These are phyloP conservation scores for Lissocephala sabroskyi DNA, from an alignment of 2,888 invertebrate species.

Conservation along the genomic window DNA sequence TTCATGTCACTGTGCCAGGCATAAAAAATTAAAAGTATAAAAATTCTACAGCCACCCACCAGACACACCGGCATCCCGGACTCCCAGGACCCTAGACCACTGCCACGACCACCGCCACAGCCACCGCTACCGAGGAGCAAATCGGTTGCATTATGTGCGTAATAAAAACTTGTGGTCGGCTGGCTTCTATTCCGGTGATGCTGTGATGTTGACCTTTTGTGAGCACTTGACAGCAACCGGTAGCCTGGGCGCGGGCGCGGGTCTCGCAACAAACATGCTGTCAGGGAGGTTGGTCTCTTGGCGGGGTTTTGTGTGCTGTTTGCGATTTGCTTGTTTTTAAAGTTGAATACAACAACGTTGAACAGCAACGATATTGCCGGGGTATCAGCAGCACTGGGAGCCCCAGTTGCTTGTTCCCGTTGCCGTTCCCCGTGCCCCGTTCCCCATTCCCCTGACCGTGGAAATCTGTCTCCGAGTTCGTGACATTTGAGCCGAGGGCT, in stretches of 20 bases:
- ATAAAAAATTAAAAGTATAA: slow-evolving; percentile 64
- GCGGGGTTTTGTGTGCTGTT: slow-evolving; percentile 37
- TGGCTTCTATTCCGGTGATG: too few relatives aligned
- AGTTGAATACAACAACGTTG: slow-evolving; percentile 14
- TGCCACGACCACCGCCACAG: slow-evolving; percentile 1
- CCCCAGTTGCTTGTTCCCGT: slow-evolving; percentile 38
- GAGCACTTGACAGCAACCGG: slow-evolving; percentile 8
- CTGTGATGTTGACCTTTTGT: slow-evolving; percentile 49
- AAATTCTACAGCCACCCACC: slow-evolving; percentile 43
- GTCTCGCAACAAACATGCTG: neutral
- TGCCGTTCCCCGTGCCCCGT: slow-evolving; percentile 9
- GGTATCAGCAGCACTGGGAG: slow-evolving; percentile 15
- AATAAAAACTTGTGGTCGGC: slow-evolving; percentile 59
- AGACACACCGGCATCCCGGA: slow-evolving; percentile 1
- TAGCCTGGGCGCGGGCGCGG: neutral
- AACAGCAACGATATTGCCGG: too few relatives aligned
- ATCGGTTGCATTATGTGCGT: slow-evolving; percentile 61
- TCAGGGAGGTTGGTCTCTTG: slow-evolving; percentile 32
- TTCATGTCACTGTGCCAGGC: slow-evolving; percentile 64
- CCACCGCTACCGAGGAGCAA: slow-evolving; percentile 26
- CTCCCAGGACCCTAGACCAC: slow-evolving; percentile 6
- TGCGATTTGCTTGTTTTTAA: slow-evolving; percentile 24
- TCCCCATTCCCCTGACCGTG: neutral
- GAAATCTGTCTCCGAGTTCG: neutral
- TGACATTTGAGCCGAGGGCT: too few relatives aligned